These are phyloP conservation scores for Colletes collaris DNA, from an alignment of 2,888 invertebrate genomes.

Conservation along the genomic window DNA sequence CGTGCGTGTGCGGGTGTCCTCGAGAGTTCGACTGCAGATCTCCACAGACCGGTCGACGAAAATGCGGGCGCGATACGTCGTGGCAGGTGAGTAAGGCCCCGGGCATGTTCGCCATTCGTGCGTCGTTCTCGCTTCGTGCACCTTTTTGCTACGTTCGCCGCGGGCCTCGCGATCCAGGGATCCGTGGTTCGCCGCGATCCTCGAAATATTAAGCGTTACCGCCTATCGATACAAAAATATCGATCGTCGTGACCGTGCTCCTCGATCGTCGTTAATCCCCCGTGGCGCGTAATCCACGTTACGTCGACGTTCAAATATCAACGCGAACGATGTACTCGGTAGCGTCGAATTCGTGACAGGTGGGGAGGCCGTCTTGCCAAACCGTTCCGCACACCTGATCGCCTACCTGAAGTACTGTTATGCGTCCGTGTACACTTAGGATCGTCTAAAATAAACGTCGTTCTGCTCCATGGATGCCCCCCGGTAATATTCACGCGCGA, in stretches of 20 bases:
- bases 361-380: constrained; percentile 48
- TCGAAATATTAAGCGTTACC: background rate
- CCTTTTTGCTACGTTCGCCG: constrained; percentile 20
- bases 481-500: constrained; percentile 3
- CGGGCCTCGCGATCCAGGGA: constrained; percentile 12
- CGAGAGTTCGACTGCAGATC: constrained; percentile 43
- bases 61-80: constrained; percentile 75
- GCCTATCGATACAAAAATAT: background rate
- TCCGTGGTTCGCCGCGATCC: background rate
- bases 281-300: constrained; percentile 5
- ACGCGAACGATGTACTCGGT: constrained; percentile 33
- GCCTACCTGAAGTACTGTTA: constrained; percentile 64
- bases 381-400: constrained; percentile 66
- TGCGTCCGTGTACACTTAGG: constrained; percentile 24
- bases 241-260: background rate
- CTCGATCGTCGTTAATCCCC: background rate
- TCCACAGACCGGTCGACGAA: constrained; percentile 57
- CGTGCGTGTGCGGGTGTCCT: constrained; percentile 54
- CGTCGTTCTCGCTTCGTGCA: constrained; percentile 32
- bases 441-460: constrained; percentile 38
- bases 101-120: constrained; percentile 61
- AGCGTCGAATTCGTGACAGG: constrained; percentile 59
- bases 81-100: constrained; percentile 75
- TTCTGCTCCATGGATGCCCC: constrained; percentile 15
- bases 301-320: constrained; percentile 26